These are phyloP conservation scores for Oplegnathus fasciatus DNA, from an alignment of 2,113 vertebrate genomes.

Conservation along the genomic window DNA sequence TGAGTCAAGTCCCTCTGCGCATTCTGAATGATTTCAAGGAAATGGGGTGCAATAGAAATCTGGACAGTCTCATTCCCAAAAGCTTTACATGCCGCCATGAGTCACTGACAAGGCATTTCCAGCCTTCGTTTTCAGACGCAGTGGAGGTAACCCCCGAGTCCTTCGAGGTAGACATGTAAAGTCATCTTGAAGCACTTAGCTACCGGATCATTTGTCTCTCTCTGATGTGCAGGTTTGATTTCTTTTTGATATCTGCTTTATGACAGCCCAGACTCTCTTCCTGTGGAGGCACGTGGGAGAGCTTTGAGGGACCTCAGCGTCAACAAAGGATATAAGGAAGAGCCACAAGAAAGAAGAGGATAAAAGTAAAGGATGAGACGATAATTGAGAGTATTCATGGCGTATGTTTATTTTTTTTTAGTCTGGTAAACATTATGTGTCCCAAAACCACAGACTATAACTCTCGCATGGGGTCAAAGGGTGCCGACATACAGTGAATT, in stretches of 20 bases:
- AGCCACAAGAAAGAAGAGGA: slow-evolving; percentile 66
- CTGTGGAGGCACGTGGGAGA: slow-evolving; percentile 52
- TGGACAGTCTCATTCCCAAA: slow-evolving; percentile 72
- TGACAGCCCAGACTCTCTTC: slow-evolving; percentile 57
- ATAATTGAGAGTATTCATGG: slow-evolving; percentile 54
- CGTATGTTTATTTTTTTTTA: slow-evolving; percentile 47
- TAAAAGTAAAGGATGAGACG: slow-evolving; percentile 59
- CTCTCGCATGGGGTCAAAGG: slow-evolving; percentile 39
- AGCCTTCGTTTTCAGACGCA: slow-evolving; percentile 44
- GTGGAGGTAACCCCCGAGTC: slow-evolving; percentile 48
- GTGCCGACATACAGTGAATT: slow-evolving; percentile 40
- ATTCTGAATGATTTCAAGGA: slow-evolving; percentile 68
- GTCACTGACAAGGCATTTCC: slow-evolving; percentile 78
- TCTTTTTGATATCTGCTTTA: slow-evolving; percentile 59
- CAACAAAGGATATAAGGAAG: slow-evolving; percentile 51
- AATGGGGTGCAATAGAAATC: slow-evolving; percentile 63
- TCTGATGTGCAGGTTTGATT: slow-evolving; percentile 71
- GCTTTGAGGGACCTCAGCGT: slow-evolving; percentile 50
- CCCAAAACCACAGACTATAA: slow-evolving; percentile 28
- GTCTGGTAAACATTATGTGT: slow-evolving; percentile 62
- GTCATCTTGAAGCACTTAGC: slow-evolving; percentile 82
- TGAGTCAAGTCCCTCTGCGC: slow-evolving; percentile 70
- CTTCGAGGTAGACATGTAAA: slow-evolving; percentile 62
- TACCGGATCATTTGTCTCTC: slow-evolving; percentile 72
- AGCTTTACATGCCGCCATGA: slow-evolving; percentile 68